Base-by-base conservation (phyloP, 2,888 invertebrate genomes). In the Euzetes globulus region DNA sequence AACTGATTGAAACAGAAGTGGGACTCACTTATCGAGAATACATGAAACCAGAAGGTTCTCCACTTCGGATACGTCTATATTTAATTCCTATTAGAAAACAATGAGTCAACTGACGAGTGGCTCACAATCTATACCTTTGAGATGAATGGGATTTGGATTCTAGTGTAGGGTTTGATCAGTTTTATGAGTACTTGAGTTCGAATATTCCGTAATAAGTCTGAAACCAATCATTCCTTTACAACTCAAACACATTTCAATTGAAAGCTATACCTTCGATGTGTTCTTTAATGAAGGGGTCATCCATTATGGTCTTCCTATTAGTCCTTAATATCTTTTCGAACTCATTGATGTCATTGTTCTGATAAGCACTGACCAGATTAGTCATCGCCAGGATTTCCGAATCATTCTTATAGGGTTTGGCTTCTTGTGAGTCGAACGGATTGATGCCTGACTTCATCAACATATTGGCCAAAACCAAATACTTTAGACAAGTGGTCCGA, bases 381-480 rank as follows among this genome's bases (percentile, higher is more conserved):
- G 98, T 99, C 97, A 99, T 98, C 19, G 98, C 98, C 79, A 98
- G 86, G 80, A 99, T 98, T 85, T 99, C 98, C 0, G 97, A 95
- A 85, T 99, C 98, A 83, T 98, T 98, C 85, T 97, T 98, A 83
- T 99, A 99, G 0, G 99, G 98, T 82, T 99, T 99, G 0, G 98
- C 98, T 85, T 99, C 99, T 86, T 99, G 98, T 0, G 97, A 97
- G 84, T 99, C 99, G 83, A 99, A 99, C 0, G 99, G 99, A 85
- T 99, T 99, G 78, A 99, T 99, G 50, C 95, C 97, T 6, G 85
- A 85, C 79, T 86, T 85, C 83, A 88, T 91, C 86, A 85, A 91
- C 99, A 99, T 99, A 84, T 97, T 99, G 22, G 99, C 98, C 81
- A 99, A 84, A 52, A 99, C 98, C 79, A 99, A 87, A 84, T 99